Conservation (phyloP, 1,140 invertebrate species). For the Mamestra configurata region DNA sequence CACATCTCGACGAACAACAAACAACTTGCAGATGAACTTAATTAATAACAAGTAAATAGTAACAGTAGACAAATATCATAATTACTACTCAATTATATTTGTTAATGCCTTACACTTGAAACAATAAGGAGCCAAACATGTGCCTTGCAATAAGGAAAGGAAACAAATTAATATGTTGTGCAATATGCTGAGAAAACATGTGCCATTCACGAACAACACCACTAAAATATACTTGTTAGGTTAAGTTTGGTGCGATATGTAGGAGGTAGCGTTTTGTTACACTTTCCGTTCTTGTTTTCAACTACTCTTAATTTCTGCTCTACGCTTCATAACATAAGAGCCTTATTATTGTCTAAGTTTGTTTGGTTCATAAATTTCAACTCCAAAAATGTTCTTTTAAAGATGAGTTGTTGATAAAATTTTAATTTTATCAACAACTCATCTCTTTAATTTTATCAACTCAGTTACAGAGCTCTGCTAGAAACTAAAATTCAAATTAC, state of each 20-base stretch:
- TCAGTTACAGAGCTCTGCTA: too few species aligned
- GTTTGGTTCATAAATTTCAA: too few species aligned
- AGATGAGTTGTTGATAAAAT: too few species aligned
- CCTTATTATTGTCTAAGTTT: too few species aligned
- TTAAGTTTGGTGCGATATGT: slow-evolving; percentile 4
- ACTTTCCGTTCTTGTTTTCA: neutral
- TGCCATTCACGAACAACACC: slow-evolving; percentile 40
- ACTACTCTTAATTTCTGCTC: neutral
- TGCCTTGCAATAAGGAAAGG: slow-evolving; percentile 13
- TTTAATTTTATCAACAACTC: too few species aligned
- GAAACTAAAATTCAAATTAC: too few species aligned
- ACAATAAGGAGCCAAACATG: neutral
- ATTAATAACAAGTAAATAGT: slow-evolving; percentile 7
- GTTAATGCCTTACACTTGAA: neutral
- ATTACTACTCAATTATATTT: neutral
- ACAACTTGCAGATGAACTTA: neutral
- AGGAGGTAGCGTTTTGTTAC: slow-evolving; percentile 20
- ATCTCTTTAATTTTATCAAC: too few species aligned
- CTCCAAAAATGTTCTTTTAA: too few species aligned
- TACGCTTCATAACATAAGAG: too few species aligned
- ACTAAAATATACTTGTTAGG: slow-evolving; percentile 36
- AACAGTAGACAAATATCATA: neutral
- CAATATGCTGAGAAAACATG: slow-evolving; percentile 45
- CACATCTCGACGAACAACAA: neutral
- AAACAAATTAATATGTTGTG: slow-evolving; percentile 30